Evolutionary conservation across 1,140 invertebrate species (phyloP).

Genomic region (Danaus melanippus): DNA sequence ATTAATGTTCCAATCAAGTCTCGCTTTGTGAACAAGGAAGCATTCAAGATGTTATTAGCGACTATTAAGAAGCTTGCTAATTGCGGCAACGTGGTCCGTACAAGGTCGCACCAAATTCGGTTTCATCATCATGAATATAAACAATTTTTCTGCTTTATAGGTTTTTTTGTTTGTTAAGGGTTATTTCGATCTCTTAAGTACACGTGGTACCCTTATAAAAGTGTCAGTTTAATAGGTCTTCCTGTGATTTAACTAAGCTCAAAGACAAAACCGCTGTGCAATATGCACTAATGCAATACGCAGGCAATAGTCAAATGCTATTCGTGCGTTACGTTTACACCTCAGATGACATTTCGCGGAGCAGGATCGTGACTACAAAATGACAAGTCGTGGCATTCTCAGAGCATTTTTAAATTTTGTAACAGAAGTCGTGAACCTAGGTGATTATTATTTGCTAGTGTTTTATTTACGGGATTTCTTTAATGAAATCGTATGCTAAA

Average conservation of each 20-base stretch:
- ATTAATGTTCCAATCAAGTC: constrained; percentile 16
- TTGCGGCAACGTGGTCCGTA: constrained; percentile 21
- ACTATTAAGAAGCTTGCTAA: constrained; percentile 39
- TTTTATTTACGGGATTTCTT: too few species aligned
- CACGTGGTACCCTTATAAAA: too few species aligned
- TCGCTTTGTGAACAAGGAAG: constrained; percentile 39
- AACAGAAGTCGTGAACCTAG: constrained; percentile 62
- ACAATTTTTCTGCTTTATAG: too few species aligned
- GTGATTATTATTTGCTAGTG: constrained; percentile 28
- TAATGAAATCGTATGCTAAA: too few species aligned
- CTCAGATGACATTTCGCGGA: constrained; percentile 38
- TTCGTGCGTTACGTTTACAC: constrained; percentile 27
- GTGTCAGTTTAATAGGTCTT: too few species aligned
- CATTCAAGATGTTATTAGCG: constrained; percentile 38
- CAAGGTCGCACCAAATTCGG: constrained; percentile 28
- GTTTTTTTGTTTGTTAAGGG: too few species aligned
- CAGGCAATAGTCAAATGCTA: constrained; percentile 22
- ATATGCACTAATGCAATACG: constrained; percentile 16
- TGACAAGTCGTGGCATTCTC: constrained; percentile 69
- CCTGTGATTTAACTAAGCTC: too few species aligned
- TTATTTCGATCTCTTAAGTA: too few species aligned
- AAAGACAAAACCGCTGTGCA: constrained; percentile 6
- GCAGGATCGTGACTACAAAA: constrained; percentile 56
- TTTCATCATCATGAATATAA: too few species aligned
- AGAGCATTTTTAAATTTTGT: constrained; percentile 63